Percentiles rank a stretch among this genome's conserved stretches.
These are phyloP conservation scores for Scomber colias DNA, from an alignment of 2,113 vertebrate genomes.

Conservation along the genomic window DNA sequence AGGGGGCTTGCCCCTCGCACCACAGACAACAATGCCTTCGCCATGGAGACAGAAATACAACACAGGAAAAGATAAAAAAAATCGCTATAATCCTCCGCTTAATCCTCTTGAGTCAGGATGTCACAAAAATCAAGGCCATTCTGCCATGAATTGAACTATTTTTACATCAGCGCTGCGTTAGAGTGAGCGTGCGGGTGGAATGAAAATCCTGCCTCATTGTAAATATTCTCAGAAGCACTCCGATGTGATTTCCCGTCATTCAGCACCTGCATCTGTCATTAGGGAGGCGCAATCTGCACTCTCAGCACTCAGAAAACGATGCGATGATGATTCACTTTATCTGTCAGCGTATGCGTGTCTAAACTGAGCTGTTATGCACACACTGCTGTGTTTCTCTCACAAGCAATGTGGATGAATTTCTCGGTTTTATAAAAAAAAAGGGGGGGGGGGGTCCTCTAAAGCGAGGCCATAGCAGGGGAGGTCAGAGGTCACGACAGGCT, in stretches of 20 bases:
- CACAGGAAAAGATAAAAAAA: slow-evolving; percentile 11
- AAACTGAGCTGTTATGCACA: not conserved
- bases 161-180: slow-evolving; percentile 29
- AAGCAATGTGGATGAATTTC: not conserved
- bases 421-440: not conserved
- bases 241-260: slow-evolving; percentile 28
- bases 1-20: slow-evolving; percentile 36
- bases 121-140: slow-evolving; percentile 54
- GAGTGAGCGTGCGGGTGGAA: not conserved
- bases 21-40: slow-evolving; percentile 38
- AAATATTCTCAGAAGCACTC: slow-evolving; percentile 29
- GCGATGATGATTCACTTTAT: not conserved
- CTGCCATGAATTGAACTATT: slow-evolving; percentile 49
- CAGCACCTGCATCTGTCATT: not conserved
- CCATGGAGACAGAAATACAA: slow-evolving; percentile 52
- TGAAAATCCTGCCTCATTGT: slow-evolving; percentile 11
- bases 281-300: slow-evolving; percentile 21
- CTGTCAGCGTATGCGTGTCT: not conserved
- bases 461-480: not conserved
- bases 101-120: slow-evolving; percentile 65
- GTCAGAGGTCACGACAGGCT: slow-evolving; percentile 42
- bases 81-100: slow-evolving; percentile 57
- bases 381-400: not conserved
- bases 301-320: not conserved
- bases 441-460: slow-evolving; percentile 1